These are phyloP conservation scores for Dicyrtoma fusca DNA, from an alignment of 2,888 invertebrate species.

Conservation along the genomic window DNA sequence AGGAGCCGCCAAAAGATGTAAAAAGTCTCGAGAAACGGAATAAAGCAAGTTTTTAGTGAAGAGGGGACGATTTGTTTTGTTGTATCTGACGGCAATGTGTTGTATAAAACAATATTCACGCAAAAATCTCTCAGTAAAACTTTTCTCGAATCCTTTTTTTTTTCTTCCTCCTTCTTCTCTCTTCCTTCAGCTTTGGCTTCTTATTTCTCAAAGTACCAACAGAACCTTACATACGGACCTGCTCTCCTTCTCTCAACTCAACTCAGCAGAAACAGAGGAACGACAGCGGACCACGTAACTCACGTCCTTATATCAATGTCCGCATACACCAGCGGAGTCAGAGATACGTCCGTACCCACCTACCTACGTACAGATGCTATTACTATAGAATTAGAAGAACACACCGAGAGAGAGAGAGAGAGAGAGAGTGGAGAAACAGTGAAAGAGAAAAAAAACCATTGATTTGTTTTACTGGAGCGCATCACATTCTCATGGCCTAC, in stretches of 20 bases:
- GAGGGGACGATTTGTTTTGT: constrained; percentile 36
- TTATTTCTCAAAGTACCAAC: no score
- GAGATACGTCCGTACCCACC: no score
- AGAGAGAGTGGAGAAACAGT: no score
- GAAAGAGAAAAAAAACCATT: constrained; percentile 29
- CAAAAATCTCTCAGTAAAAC: constrained; percentile 23
- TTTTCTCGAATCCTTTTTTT: constrained; percentile 8
- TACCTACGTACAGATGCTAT: no score
- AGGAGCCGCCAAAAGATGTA: constrained; percentile 39
- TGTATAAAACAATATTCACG: constrained; percentile 33
- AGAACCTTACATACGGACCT: no score
- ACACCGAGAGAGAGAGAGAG: neutral
- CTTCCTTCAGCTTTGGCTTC: constrained; percentile 3
- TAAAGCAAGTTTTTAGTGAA: constrained; percentile 33
- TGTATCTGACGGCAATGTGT: constrained; percentile 23
- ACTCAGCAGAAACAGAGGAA: neutral
- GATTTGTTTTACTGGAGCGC: constrained; percentile 37
- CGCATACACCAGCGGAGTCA: no score
- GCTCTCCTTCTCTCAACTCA: no score
- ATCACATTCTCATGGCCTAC: constrained; percentile 31
- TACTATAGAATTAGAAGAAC: neutral
- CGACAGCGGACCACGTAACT: neutral
- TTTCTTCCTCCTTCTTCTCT: neutral
- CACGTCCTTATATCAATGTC: no score
- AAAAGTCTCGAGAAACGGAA: constrained; percentile 29